Evolutionary conservation across 92 coral and sea anemone species (phyloP).

Genomic region (Actinostola sp.): DNA sequence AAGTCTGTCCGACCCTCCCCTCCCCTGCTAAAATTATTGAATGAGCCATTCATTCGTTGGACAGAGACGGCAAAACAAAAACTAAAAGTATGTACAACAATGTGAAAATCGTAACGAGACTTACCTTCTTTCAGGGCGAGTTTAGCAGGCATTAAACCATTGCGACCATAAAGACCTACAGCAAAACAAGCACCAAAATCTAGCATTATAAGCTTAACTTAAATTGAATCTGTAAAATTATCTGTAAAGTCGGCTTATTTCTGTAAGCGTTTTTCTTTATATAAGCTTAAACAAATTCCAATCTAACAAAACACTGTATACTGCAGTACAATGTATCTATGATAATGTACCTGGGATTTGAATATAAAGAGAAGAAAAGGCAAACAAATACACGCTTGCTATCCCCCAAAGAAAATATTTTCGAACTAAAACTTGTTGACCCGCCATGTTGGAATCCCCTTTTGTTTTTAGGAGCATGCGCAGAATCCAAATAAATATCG

Average conservation of each 20-base stretch:
- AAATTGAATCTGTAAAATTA: no score
- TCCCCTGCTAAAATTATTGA: conserved; percentile 3
- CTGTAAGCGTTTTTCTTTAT: neutral
- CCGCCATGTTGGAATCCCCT: conserved; percentile 79
- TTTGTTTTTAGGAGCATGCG: neutral
- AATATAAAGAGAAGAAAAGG: conserved; percentile 85
- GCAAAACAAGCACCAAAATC: neutral
- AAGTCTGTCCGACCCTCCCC: neutral
- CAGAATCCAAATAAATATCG: neutral
- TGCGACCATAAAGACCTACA: conserved; percentile 92
- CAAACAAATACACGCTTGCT: conserved; percentile 80
- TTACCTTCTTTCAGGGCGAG: conserved; percentile 72
- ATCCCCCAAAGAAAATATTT: conserved; percentile 79
- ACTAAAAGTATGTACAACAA: neutral
- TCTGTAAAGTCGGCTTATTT: neutral
- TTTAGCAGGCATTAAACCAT: conserved; percentile 91
- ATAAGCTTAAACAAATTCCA: neutral
- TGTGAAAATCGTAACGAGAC: no score
- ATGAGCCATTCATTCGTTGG: conserved; percentile 11
- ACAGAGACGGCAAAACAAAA: neutral
- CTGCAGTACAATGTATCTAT: neutral
- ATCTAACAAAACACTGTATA: neutral
- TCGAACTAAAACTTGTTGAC: conserved; percentile 68
- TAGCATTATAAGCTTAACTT: no score
- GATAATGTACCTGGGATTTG: conserved; percentile 86